Conservation (phyloP, 35 echinoderm and acorn worm genomes). For the Stichopus chloronotus region DNA sequence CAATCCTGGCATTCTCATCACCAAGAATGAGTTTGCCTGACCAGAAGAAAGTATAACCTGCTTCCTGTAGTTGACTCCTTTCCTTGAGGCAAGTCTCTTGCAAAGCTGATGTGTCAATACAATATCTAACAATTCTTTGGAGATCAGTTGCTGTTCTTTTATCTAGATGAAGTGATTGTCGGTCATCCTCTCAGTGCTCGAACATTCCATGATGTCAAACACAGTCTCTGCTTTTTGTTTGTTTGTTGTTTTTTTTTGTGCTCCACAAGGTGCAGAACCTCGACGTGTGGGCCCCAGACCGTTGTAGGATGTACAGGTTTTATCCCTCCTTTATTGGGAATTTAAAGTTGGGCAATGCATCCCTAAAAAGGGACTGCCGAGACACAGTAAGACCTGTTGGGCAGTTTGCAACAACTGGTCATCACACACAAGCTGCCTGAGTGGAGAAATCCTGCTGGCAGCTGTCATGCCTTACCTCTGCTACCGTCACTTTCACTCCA, state of each 20-base stretch:
- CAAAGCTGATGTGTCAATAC: constrained; percentile 8
- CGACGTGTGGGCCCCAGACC: neutral
- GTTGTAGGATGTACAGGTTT: neutral
- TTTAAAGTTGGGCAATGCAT: neutral
- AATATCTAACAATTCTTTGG: neutral
- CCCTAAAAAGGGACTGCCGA: constrained; percentile 29
- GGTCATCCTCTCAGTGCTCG: neutral
- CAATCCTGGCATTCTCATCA: neutral
- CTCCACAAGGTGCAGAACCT: neutral
- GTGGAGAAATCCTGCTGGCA: constrained; percentile 14
- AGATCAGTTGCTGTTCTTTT: neutral
- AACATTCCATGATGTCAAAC: constrained; percentile 2
- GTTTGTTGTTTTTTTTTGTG: too few species aligned
- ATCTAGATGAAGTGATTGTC: neutral
- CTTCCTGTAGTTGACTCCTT: neutral
- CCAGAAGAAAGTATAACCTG: constrained; percentile 29
- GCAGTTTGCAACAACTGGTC: neutral
- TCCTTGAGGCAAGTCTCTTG: neutral
- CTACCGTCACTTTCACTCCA: neutral
- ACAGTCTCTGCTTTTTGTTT: neutral
- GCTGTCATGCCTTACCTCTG: neutral
- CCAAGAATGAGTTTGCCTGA: constrained; percentile 4
- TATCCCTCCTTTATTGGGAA: constrained; percentile 19
- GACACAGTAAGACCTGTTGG: constrained; percentile 5
- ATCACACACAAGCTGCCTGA: constrained; percentile 24